Evolutionary conservation across 2,888 invertebrate species (phyloP).

Genomic region (Drosophila phalerata): DNA sequence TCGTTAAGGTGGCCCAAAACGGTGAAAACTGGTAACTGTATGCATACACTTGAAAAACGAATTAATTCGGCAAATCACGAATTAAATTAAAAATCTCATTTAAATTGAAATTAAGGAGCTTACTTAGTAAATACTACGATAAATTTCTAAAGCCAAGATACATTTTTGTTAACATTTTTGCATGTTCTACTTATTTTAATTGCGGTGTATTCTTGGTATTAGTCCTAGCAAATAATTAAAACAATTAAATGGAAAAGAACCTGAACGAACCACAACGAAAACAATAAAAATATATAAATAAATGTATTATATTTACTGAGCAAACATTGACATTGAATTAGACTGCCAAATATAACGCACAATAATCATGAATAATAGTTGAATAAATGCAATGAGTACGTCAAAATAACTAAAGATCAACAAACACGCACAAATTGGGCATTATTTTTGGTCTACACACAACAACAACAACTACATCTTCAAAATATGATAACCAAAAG

Average conservation of each 20-base stretch:
- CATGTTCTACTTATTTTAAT: background rate
- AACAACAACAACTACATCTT: constrained; percentile 4
- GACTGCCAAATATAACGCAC: constrained; percentile 48
- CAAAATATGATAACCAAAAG: constrained; percentile 13
- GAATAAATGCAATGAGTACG: constrained; percentile 37
- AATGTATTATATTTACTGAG: background rate
- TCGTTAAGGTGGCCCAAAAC: constrained; percentile 15
- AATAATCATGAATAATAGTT: constrained; percentile 46
- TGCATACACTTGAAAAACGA: constrained; percentile 6
- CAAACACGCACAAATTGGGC: constrained; percentile 45
- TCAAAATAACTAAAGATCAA: constrained; percentile 46
- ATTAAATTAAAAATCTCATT: constrained; percentile 2
- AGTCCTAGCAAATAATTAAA: constrained; percentile 24
- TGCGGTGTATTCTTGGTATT: background rate
- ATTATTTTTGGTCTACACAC: constrained; percentile 36
- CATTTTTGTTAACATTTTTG: background rate
- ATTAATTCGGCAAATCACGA: background rate
- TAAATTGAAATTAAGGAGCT: background rate
- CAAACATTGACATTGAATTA: constrained; percentile 77
- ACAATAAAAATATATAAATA: background rate
- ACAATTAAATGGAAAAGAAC: constrained; percentile 10
- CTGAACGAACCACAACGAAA: background rate
- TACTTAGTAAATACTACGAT: background rate
- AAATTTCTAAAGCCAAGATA: background rate
- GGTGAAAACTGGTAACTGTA: background rate